These are phyloP conservation scores for Sphyrna mokarran DNA, from an alignment of 2,113 vertebrate genomes.

Conservation along the genomic window DNA sequence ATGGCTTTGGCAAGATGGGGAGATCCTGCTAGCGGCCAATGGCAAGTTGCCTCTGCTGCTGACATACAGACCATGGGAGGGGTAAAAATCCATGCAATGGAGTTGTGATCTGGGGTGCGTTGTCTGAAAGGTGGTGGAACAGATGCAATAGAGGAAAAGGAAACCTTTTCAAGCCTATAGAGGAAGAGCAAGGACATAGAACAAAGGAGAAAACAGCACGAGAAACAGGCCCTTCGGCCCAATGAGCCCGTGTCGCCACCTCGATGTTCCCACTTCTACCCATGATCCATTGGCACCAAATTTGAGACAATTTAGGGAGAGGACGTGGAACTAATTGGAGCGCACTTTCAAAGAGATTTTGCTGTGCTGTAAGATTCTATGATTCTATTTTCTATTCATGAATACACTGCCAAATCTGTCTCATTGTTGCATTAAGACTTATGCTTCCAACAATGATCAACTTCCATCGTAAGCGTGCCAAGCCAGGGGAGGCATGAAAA, in stretches of 20 bases:
- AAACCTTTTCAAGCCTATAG: not conserved
- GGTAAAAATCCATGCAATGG: not conserved
- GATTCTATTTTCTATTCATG: not conserved
- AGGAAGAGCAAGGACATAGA: not conserved
- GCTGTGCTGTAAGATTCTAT: not conserved
- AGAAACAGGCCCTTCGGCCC: too few relatives aligned
- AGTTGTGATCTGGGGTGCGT: not conserved
- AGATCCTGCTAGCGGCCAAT: too few relatives aligned
- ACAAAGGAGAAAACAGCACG: too few relatives aligned
- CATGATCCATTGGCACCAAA: too few relatives aligned
- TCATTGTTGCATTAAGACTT: not conserved
- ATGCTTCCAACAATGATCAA: not conserved
- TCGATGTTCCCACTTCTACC: too few relatives aligned
- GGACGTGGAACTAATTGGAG: not conserved
- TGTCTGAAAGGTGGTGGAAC: not conserved
- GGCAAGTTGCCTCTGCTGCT: too few relatives aligned
- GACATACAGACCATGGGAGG: too few relatives aligned
- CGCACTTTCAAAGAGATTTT: not conserved
- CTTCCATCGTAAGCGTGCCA: not conserved
- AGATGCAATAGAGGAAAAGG: not conserved
- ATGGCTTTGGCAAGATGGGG: too few relatives aligned
- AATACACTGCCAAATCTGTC: not conserved
- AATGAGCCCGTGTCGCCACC: too few relatives aligned
- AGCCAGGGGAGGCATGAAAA: not conserved
- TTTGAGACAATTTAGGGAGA: too few relatives aligned